Base-by-base conservation (phyloP, 2,797 vertebrate species). In the Agapornis canus region DNA sequence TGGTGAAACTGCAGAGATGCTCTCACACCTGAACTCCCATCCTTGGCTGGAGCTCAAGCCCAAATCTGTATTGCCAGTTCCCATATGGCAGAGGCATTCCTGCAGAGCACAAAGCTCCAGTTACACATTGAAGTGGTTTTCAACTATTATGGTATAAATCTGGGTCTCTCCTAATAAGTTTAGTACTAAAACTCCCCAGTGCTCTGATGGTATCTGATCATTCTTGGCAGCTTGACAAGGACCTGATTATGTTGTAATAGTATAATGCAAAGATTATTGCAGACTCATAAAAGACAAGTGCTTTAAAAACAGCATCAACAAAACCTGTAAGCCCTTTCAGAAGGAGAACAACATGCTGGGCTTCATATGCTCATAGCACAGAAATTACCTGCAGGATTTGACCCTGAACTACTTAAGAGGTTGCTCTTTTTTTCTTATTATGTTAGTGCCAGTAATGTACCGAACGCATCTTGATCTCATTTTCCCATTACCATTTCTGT, bases 221-320 rank as follows among this genome's bases (percentile, higher is more conserved):
- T 77, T 43, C 73, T 40, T 94, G 76, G 89, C 95, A 96, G 91
- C 45, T 8, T 27, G 72, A 94, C 87, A 91, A 86, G 85, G 85
- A 71, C 76, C 47, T 85, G 92, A 94, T 94, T 88, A 94, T 61
- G 85, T 54, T 88, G 76, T 92, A 95, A 94, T 32, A 92, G 79
- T 6, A 45, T 68, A 93, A 96, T 64, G 84, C 91, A 91, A 91
- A 93, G 92, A 92, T 95, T 94, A 91, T 92, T 92, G 87, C 69
- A 75, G 69, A 80, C 82, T 92, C 82, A 35, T 95, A 92, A 94
- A 94, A 94, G 82, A 73, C 71, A 77, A 91, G 48, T 81, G 82
- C 79, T 65, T 92, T 57, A 48, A 92, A 93, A 90, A 2, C 80
- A 92, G 79, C 59, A 86, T 40, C 85, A 89, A 78, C 85, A 83